Evolutionary conservation across 1,140 invertebrate species (phyloP).

Genomic region (Arion vulgaris): DNA sequence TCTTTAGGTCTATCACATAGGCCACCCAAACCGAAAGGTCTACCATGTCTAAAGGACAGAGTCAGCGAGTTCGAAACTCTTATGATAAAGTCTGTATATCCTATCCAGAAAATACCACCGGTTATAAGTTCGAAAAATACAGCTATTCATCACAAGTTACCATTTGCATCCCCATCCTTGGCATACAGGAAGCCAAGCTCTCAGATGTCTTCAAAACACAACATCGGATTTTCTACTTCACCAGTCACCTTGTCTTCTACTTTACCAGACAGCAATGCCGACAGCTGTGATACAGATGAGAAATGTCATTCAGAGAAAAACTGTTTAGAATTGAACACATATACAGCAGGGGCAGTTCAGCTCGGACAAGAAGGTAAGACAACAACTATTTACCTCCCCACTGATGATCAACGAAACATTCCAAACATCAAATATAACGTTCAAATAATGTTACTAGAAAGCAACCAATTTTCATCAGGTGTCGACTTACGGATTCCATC

Average conservation of each 20-base stretch:
- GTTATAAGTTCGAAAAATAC: background rate
- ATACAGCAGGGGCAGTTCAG: background rate
- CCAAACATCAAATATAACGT: too few species aligned
- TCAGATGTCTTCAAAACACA: background rate
- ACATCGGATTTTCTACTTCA: background rate
- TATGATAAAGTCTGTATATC: background rate
- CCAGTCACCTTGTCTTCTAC: background rate
- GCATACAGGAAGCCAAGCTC: background rate
- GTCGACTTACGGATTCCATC: background rate
- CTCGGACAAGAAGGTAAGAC: background rate
- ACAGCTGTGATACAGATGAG: background rate
- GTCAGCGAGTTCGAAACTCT: slow-evolving; percentile 19
- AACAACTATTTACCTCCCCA: background rate
- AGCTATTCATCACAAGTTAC: background rate
- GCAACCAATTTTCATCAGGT: background rate
- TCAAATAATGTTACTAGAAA: background rate
- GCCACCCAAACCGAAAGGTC: background rate
- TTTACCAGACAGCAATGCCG: background rate
- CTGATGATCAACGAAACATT: background rate
- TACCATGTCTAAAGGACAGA: slow-evolving; percentile 19
- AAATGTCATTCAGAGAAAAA: background rate
- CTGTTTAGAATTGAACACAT: background rate
- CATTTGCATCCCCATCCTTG: background rate
- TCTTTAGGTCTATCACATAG: slow-evolving; percentile 10
- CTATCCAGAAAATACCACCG: background rate